Percentiles rank a stretch among this genome's conserved stretches.
These are phyloP conservation scores for Tipula vernalis DNA, from an alignment of 2,888 invertebrate species.

Conservation along the genomic window DNA sequence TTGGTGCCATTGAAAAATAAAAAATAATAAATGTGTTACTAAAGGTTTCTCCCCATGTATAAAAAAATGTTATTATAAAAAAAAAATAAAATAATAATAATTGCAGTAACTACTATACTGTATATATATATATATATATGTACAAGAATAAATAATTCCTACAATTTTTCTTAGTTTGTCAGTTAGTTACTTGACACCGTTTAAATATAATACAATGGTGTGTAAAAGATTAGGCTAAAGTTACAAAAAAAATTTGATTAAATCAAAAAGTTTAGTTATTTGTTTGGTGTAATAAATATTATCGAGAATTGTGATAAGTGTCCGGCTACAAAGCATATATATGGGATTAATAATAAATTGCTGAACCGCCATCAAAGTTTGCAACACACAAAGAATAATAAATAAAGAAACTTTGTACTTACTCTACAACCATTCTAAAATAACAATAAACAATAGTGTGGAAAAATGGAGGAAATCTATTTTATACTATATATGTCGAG, in stretches of 20 bases:
- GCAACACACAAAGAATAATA: not conserved
- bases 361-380: not conserved
- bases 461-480: conserved; percentile 10
- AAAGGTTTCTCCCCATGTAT: not conserved
- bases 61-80: not conserved
- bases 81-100: not conserved
- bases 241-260: not conserved
- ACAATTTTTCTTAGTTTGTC: not conserved
- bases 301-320: not conserved
- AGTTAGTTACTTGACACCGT: conserved; percentile 10
- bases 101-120: not conserved
- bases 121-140: no score
- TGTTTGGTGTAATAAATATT: not conserved
- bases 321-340: not conserved
- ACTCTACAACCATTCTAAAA: not conserved
- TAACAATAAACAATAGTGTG: not conserved
- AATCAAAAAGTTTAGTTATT: not conserved
- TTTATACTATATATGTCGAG: conserved; percentile 11
- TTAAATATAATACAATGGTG: conserved; percentile 7
- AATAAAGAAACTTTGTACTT: not conserved
- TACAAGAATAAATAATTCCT: not conserved
- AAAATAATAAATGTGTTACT: not conserved
- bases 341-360: not conserved
- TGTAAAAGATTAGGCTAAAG: not conserved
- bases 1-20: not conserved